Percentiles rank a stretch among this genome's conserved stretches.
Conservation (phyloP, 2,797 vertebrate genomes). For the Brotula barbata region DNA sequence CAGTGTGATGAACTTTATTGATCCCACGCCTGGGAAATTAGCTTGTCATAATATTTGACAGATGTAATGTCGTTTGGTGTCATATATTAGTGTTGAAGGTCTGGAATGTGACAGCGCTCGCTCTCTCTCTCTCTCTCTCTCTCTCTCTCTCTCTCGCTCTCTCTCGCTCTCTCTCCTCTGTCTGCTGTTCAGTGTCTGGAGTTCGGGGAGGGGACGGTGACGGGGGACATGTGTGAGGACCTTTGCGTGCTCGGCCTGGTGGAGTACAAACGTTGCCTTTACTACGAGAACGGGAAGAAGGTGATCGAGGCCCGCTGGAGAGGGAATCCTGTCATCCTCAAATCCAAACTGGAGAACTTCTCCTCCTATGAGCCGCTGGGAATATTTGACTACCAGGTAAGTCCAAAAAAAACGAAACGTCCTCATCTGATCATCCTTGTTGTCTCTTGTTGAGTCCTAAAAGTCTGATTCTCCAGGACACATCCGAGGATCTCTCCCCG, state of each 20-base stretch:
- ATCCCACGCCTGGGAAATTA: no score
- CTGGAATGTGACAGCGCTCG: no score
- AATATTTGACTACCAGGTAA: conserved; percentile 81
- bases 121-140: no score
- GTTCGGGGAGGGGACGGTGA: conserved; percentile 83
- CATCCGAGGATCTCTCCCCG: conserved; percentile 78
- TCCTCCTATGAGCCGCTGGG: conserved; percentile 85
- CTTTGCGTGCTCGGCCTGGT: conserved; percentile 85
- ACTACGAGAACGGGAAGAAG: conserved; percentile 93
- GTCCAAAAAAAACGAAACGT: no score
- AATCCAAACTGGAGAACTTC: conserved; percentile 93
- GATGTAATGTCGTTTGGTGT: no score
- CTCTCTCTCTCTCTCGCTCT: not conserved
- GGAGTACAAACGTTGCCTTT: conserved; percentile 89
- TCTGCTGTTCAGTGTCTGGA: conserved; percentile 82
- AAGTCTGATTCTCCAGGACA: conserved; percentile 48
- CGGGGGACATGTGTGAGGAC: conserved; percentile 91
- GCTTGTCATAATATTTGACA: no score
- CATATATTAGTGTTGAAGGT: no score
- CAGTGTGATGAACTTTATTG: no score
- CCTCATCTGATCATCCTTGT: no score
- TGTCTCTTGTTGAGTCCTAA: not conserved
- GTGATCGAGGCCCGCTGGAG: conserved; percentile 93
- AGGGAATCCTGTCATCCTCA: conserved; percentile 86
- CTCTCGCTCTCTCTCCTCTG: not conserved